Evolutionary conservation across 2,113 vertebrate species (phyloP), one percentile per base, ranked within the genome.

Genomic region (Bambusicola thoracicus): DNA sequence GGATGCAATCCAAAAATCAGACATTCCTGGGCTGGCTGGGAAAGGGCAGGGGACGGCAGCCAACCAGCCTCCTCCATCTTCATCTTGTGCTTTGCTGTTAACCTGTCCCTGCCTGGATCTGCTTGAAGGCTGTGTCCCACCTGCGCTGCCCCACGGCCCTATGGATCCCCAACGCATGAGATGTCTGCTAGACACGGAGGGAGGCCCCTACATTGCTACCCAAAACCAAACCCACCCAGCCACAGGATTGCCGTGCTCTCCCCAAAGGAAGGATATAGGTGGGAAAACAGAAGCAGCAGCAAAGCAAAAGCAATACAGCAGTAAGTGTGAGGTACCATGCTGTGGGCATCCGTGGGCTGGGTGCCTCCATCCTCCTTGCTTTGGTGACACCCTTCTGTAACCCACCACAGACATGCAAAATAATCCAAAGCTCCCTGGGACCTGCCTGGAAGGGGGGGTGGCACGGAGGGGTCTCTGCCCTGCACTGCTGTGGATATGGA

Each of bases 301-400:
- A 36, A 6, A 81, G 65, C 5, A 43, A 63, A 84, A 17, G 11
- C 14, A 13, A 2, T 55, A 48, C 20, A 34, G 61, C 36, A 29
- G n/a, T 76, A 0, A 0, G 1, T 17, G 24, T 25, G 49, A 13
- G 30, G 11, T 30, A 40, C 25, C 62, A 53, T 38, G 19, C 24
- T 4, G 20, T 2, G 1, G 43, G 49, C 8, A 67, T 14, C 27
- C 51, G n/a, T 19, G 65, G 66, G 7, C 30, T 73, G 41, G 8
- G 25, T 53, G 6, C 22, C 32, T 67, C 78, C 46, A 44, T 17
- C 17, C 13, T 34, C 16, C 22, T 87, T 21, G 2, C 32, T 43
- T 80, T 2, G 1, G 2, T 0, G 13, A 18, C 25, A 21, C 46
- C 17, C 18, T 29, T 17, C 8, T 32, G 75, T 67, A 41, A 43